Evolutionary conservation across 2,888 invertebrate genomes (phyloP).

Genomic region (Chouioia cunea): DNA sequence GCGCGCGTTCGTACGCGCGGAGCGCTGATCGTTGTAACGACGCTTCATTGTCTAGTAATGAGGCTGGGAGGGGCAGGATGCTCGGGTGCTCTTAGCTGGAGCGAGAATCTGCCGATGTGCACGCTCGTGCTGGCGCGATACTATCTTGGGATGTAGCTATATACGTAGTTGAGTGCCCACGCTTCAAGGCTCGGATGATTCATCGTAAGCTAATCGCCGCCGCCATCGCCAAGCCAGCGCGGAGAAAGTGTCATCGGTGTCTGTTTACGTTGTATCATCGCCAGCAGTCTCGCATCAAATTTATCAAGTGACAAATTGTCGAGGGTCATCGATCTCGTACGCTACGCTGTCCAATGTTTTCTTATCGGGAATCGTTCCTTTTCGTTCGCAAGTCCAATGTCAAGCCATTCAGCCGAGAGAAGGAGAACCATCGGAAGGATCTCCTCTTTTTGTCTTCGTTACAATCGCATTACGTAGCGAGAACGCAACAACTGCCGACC

Average conservation of each 20-base stretch:
- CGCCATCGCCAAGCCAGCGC: too few species aligned
- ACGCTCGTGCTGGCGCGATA: too few species aligned
- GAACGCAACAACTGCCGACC: too few species aligned
- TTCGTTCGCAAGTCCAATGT: constrained; percentile 30
- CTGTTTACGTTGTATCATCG: too few species aligned
- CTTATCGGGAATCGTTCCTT: constrained; percentile 24
- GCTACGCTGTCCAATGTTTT: not conserved
- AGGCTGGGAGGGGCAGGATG: constrained; percentile 67
- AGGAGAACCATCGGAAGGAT: not conserved
- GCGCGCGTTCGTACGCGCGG: too few species aligned
- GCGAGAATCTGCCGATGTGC: too few species aligned
- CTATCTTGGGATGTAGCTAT: too few species aligned
- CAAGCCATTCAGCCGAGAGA: constrained; percentile 5
- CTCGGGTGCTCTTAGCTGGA: constrained; percentile 56
- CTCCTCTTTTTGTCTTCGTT: too few species aligned
- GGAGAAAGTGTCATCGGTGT: too few species aligned
- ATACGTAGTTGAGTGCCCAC: not conserved
- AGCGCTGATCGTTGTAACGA: constrained; percentile 62
- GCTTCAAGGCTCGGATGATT: constrained; percentile 24
- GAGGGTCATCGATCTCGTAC: constrained; percentile 3
- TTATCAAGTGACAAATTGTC: too few species aligned
- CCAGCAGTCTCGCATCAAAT: too few species aligned
- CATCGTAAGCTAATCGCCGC: not conserved
- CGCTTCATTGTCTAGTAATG: constrained; percentile 65
- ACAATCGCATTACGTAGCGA: too few species aligned